These are phyloP conservation scores for Alloscopus bannaensis DNA, from an alignment of 2,888 invertebrate species.

Conservation along the genomic window DNA sequence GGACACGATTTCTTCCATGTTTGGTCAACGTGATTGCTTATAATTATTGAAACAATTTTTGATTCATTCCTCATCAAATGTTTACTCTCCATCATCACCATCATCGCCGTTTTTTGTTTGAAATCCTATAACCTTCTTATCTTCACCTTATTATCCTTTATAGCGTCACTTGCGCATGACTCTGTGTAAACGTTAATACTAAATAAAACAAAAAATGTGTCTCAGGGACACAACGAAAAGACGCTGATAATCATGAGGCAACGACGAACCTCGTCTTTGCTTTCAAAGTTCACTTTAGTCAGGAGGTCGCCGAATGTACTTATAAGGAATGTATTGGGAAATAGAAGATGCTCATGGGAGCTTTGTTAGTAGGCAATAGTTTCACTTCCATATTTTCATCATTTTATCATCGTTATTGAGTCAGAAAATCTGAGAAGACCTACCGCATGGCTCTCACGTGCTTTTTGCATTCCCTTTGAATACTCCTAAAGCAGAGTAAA, in stretches of 20 bases:
- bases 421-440: too few species aligned
- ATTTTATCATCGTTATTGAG: too few species aligned
- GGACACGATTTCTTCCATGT: conserved; percentile 50
- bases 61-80: conserved; percentile 5
- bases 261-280: background rate
- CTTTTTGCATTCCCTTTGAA: conserved; percentile 14
- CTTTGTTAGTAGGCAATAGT: background rate
- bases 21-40: conserved; percentile 53
- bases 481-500: too few species aligned
- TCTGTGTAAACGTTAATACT: background rate
- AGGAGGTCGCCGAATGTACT: background rate
- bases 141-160: background rate
- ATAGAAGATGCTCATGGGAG: background rate
- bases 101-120: too few species aligned
- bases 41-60: background rate
- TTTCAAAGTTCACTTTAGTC: conserved; percentile 35
- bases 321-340: conserved; percentile 18
- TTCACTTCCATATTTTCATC: too few species aligned
- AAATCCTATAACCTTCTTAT: conserved; percentile 19
- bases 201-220: background rate
- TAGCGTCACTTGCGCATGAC: too few species aligned
- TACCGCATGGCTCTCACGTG: conserved; percentile 40
- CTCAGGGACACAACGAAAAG: conserved; percentile 7
- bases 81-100: too few species aligned
- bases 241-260: too few species aligned